phyloP scores from a whole-genome alignment of 2,113 vertebrate species.

The Felis catus region DNA sequence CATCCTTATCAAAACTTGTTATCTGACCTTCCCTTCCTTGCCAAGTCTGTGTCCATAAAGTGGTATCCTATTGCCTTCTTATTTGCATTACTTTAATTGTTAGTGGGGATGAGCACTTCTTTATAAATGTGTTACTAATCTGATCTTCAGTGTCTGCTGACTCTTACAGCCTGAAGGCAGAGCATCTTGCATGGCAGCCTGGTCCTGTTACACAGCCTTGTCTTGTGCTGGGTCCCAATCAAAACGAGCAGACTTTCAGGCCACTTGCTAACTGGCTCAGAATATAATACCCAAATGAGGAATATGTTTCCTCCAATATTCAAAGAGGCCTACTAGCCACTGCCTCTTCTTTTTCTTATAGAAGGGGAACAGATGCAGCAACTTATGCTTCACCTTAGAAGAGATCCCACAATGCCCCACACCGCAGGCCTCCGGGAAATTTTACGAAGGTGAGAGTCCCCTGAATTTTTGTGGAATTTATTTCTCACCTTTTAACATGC shows the following conservation, averaged over 20 bases:
- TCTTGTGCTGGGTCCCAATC: not conserved
- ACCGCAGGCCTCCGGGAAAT: not conserved
- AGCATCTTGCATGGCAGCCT: not conserved
- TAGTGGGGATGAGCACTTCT: not conserved
- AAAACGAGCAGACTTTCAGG: not conserved
- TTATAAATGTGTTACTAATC: not conserved
- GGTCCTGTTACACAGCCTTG: not conserved
- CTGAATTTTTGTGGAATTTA: not conserved
- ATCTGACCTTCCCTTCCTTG: not conserved
- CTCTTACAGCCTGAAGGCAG: not conserved
- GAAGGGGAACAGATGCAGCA: not conserved
- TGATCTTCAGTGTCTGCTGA: not conserved
- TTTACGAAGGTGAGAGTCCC: not conserved
- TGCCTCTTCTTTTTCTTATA: not conserved
- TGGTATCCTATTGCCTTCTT: not conserved
- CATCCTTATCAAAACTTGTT: not conserved
- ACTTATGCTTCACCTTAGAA: not conserved
- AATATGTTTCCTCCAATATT: not conserved
- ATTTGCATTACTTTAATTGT: not conserved
- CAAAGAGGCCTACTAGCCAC: not conserved
- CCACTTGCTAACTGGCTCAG: not conserved
- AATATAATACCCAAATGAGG: not conserved
- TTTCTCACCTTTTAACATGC: not conserved
- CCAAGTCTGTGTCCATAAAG: not conserved
- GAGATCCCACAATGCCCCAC: not conserved